A percentile compares a stretch with the other conserved stretches of the same genome.
Evolutionary conservation across 1,140 invertebrate species (phyloP).

Genomic region (Globodera ellingtonae): DNA sequence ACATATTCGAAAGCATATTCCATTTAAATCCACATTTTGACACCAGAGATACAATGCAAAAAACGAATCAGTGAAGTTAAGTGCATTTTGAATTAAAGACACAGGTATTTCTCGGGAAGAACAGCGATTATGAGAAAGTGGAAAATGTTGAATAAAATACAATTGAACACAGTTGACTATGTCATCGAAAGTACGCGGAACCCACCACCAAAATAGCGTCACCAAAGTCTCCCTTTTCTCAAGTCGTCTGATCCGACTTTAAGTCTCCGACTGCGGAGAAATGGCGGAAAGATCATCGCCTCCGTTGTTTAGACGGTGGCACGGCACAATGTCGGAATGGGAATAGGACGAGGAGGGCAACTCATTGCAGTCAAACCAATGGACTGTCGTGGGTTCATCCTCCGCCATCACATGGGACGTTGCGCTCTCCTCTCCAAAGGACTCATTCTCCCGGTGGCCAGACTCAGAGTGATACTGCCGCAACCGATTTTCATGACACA

Average conservation of each 20-base stretch:
- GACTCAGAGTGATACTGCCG: slow-evolving; percentile 45
- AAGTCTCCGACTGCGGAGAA: not conserved
- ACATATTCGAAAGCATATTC: too few relatives aligned
- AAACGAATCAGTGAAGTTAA: not conserved
- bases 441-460: slow-evolving; percentile 9
- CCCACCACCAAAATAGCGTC: not conserved
- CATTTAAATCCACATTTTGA: not conserved
- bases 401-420: not conserved
- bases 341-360: slow-evolving; percentile 16
- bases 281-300: not conserved
- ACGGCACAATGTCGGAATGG: slow-evolving; percentile 4
- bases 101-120: not conserved
- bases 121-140: not conserved
- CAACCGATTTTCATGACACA: slow-evolving; percentile 63
- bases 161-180: not conserved
- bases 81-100: not conserved
- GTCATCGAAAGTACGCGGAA: not conserved
- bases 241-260: not conserved
- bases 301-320: not conserved
- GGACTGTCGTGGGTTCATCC: not conserved
- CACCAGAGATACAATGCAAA: not conserved
- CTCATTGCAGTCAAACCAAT: slow-evolving; percentile 7
- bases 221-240: not conserved
- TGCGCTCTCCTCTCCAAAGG: not conserved
- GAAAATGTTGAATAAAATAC: not conserved